phyloP scores from a whole-genome alignment of 2,888 invertebrate species.

The Conistra vaccinii region DNA sequence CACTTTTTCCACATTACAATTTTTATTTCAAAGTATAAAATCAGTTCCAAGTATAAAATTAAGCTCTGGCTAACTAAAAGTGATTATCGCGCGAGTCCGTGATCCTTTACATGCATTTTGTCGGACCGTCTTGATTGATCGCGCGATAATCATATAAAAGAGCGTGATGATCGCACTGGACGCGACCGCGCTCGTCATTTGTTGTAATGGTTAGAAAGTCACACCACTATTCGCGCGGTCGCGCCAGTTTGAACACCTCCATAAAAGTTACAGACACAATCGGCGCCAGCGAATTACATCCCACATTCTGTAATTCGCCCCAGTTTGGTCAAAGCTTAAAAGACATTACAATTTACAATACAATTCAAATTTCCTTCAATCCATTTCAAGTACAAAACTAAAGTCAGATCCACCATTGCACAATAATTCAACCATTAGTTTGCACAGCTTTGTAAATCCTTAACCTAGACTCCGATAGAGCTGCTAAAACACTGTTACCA shows the following conservation, averaged over 20 bases:
- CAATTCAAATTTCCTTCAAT: not conserved
- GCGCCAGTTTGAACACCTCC: not conserved
- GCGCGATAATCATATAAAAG: too few relatives aligned
- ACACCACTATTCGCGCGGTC: not conserved
- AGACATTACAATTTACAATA: not conserved
- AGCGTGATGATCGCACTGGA: too few relatives aligned
- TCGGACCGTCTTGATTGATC: too few relatives aligned
- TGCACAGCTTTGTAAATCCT: conserved; percentile 91
- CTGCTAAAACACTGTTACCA: conserved; percentile 90
- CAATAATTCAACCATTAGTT: conserved; percentile 69
- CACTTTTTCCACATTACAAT: too few relatives aligned
- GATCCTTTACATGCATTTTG: too few relatives aligned
- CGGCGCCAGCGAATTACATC: not conserved
- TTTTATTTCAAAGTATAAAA: not conserved
- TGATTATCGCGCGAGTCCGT: too few relatives aligned
- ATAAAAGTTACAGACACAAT: not conserved
- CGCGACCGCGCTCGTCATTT: not conserved
- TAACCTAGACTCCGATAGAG: conserved; percentile 92
- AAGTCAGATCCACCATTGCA: not conserved
- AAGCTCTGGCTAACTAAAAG: not conserved
- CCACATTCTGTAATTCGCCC: not conserved
- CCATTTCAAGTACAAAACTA: not conserved
- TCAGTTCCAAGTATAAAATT: not conserved
- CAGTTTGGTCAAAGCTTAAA: not conserved
- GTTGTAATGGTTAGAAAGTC: not conserved